A percentile compares a stretch with the other conserved stretches of the same genome.
Evolutionary conservation across 2,888 invertebrate species (phyloP).

Genomic region (Harmothoe impar): DNA sequence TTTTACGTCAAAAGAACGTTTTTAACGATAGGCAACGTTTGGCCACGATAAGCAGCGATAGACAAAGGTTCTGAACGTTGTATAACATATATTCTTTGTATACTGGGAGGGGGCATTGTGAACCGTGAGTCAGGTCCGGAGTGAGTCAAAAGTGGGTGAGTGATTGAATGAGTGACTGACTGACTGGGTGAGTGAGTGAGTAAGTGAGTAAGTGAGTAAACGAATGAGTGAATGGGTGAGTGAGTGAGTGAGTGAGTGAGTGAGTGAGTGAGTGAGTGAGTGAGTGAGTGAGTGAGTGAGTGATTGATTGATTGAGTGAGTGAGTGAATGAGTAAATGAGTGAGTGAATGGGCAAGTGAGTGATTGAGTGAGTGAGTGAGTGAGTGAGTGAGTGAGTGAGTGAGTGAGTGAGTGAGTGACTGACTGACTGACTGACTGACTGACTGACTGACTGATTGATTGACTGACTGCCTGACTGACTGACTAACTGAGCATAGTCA

Average conservation of each 20-base stretch:
- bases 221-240: neutral
- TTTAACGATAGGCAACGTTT: no score
- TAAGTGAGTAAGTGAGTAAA: neutral
- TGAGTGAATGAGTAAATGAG: neutral
- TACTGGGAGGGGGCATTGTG: no score
- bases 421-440: neutral
- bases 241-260: neutral
- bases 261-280: slow-evolving; percentile 12
- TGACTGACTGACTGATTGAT: neutral
- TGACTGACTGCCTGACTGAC: no score
- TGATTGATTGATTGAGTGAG: neutral
- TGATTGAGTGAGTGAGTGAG: neutral
- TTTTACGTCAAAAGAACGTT: no score
- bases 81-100: no score
- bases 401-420: neutral
- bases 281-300: slow-evolving; percentile 9
- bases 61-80: no score
- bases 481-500: no score
- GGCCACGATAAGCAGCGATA: no score
- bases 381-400: slow-evolving; percentile 7
- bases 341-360: slow-evolving; percentile 12
- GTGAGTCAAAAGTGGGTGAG: no score
- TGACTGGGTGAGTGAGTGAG: neutral
- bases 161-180: neutral
- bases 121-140: no score